Conservation (phyloP, 1,140 invertebrate species). For the Panagrolaimus sp. region DNA sequence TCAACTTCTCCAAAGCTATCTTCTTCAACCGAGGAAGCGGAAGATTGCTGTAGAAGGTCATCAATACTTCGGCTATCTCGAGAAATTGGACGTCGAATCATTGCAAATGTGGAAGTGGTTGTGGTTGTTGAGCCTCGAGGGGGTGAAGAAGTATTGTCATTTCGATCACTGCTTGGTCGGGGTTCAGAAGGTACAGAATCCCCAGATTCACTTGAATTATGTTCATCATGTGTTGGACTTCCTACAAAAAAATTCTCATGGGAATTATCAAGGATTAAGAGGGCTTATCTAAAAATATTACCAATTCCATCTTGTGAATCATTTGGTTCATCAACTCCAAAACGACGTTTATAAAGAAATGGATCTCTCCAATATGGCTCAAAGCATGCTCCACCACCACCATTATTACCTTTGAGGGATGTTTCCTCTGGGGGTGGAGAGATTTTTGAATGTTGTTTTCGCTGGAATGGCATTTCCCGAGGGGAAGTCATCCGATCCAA, state of each 20-base stretch:
- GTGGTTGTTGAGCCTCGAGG: background rate
- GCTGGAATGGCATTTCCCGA: background rate
- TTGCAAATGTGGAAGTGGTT: background rate
- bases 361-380: conserved; percentile 41
- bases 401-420: too few relatives aligned
- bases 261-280: background rate
- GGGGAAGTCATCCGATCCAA: conserved; percentile 1
- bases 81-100: background rate
- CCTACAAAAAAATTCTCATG: background rate
- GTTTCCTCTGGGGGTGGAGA: conserved; percentile 8
- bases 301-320: too few relatives aligned
- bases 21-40: conserved; percentile 1
- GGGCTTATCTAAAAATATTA: too few relatives aligned
- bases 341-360: conserved; percentile 32
- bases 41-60: background rate
- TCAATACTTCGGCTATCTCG: background rate
- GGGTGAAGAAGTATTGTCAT: background rate
- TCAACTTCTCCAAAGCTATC: conserved; percentile 26
- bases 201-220: conserved; percentile 30
- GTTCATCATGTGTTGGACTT: conserved; percentile 19
- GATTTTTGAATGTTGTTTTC: background rate
- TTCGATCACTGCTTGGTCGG: conserved; percentile 16
- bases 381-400: conserved; percentile 22
- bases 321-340: conserved; percentile 19
- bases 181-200: conserved; percentile 42